A percentile compares a stretch with the other conserved stretches of the same genome.
These are phyloP conservation scores for Lepus timidus DNA, from an alignment of 2,113 vertebrate species.

Conservation along the genomic window DNA sequence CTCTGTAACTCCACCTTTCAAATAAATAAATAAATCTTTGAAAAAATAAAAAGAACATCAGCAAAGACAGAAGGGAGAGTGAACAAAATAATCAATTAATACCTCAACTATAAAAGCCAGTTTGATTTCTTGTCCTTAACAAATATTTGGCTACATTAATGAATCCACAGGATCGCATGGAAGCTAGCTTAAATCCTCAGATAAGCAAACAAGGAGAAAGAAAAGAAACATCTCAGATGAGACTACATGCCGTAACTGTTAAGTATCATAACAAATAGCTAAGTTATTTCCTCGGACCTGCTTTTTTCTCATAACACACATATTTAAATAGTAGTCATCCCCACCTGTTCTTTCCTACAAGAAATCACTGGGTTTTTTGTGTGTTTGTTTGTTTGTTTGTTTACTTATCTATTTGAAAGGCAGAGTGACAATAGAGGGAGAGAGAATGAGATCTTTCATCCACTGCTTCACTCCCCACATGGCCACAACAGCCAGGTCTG, in stretches of 20 bases:
- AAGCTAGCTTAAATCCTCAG: constrained; percentile 31
- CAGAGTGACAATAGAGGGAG: no score
- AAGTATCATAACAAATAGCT: constrained; percentile 33
- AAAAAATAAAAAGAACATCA: not conserved
- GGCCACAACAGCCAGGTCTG: no score
- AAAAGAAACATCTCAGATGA: not conserved
- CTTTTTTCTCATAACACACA: not conserved
- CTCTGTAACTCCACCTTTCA: no score
- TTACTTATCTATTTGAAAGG: no score
- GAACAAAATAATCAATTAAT: not conserved
- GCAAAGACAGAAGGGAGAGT: not conserved
- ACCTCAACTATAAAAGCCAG: not conserved
- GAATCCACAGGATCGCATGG: not conserved
- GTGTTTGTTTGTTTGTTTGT: no score
- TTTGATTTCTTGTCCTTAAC: constrained; percentile 8
- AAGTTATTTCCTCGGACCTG: not conserved
- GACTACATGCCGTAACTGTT: not conserved
- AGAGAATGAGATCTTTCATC: no score
- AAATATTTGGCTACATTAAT: not conserved
- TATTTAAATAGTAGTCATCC: not conserved
- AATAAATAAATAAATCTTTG: no score
- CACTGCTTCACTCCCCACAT: no score
- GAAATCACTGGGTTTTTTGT: not conserved
- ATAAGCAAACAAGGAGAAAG: constrained; percentile 1
- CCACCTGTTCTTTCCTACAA: not conserved